Conservation (phyloP, 1,140 invertebrate genomes). For the Reticulitermes speratus region DNA sequence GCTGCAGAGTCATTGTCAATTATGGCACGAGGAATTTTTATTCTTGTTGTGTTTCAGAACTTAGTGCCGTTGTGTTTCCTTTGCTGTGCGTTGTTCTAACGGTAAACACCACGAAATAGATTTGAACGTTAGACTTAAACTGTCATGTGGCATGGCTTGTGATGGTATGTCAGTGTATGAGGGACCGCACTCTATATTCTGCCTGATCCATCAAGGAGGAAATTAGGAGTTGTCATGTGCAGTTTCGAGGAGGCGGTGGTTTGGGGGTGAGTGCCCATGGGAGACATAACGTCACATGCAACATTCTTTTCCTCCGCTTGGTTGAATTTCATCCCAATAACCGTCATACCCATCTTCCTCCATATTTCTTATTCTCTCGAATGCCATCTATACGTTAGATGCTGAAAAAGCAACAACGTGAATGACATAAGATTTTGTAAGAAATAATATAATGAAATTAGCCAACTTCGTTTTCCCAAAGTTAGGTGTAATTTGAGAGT, state of each 20-base stretch:
- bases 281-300: slow-evolving; percentile 6
- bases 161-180: neutral
- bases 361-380: neutral
- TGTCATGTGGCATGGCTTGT: neutral
- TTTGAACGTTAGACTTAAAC: neutral
- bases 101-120: no score
- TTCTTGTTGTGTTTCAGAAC: no score
- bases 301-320: neutral
- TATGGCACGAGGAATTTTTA: no score
- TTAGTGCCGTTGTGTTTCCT: no score
- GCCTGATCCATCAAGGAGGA: slow-evolving; percentile 9
- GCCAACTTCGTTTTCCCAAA: no score
- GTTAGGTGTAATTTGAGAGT: no score
- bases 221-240: slow-evolving; percentile 3
- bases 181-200: neutral
- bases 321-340: slow-evolving; percentile 2
- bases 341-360: neutral
- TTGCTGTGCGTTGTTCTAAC: no score
- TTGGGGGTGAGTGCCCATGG: neutral
- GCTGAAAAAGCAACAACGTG: no score
- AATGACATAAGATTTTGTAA: no score
- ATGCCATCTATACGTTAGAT: neutral
- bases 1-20: no score
- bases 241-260: neutral
- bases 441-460: no score